phyloP scores from a whole-genome alignment of 2,113 vertebrate species.

The Toxostoma redivivum region DNA sequence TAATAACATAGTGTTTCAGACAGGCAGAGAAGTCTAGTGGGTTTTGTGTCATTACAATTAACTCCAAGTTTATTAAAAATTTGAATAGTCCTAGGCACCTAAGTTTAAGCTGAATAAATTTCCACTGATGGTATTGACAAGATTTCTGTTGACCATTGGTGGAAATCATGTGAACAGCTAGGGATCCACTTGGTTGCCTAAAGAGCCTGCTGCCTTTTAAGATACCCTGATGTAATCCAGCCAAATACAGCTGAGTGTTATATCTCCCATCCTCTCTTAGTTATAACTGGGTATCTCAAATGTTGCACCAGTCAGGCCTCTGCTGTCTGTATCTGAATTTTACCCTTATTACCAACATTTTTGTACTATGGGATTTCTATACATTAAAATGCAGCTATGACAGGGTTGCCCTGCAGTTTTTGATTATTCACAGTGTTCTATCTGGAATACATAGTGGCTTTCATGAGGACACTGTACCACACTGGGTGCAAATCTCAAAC shows the following conservation, averaged over 20 bases:
- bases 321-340: not conserved
- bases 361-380: not conserved
- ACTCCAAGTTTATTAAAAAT: not conserved
- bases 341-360: not conserved
- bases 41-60: not conserved
- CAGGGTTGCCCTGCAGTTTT: not conserved
- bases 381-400: not conserved
- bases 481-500: fast-evolving
- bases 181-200: not conserved
- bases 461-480: not conserved
- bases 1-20: not conserved
- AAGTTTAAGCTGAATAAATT: not conserved
- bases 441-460: not conserved
- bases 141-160: not conserved
- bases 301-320: not conserved
- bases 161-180: not conserved
- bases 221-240: not conserved
- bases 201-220: not conserved
- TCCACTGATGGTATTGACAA: fast-evolving
- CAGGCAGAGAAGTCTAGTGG: not conserved
- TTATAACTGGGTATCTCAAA: not conserved
- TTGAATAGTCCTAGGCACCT: not conserved
- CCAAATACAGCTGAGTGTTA: not conserved
- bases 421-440: not conserved
- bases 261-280: not conserved